Evolutionary conservation across 2,113 vertebrate species (phyloP), one percentile per base, ranked within the genome.

Genomic region (Urocitellus parryii): DNA sequence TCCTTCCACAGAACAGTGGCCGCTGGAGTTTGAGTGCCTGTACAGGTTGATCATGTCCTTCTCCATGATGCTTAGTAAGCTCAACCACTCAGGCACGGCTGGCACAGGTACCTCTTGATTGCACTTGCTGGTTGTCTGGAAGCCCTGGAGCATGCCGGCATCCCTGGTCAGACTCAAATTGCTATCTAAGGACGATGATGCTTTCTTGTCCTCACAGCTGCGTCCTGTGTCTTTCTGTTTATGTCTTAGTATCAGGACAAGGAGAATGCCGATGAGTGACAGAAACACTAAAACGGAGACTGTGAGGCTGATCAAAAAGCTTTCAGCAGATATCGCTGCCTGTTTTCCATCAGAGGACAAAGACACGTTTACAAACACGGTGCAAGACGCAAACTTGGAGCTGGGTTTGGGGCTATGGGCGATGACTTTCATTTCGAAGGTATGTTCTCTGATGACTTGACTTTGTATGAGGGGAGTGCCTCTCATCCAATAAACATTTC

Each of bases 331-430:
- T 8, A 97, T 65, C 1, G 95, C 65, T 0, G 96, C 77, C 63
- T 97, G 97, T 11, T 95, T 98, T 77, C 98, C 98, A 37, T 97
- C 97, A 18, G 98, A 98, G 95, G 5, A 98, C 34, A 99, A 99
- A n/a, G 99, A 99, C 97, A 99, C 96, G 70, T 99, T 99, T 86
- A 99, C 98, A 56, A 98, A 97, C 97, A 99, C 98, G 0, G 97
- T 98, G 74, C 99, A 99, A 5, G 98, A 97, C 4, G 99, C 94
- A 25, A 98, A 99, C 97, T 92, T 99, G 37, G 99, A 99, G 80
- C 98, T 98, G 8, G 96, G 65, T 96, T 98, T 99, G 70, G 99
- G 99, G 96, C 99, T 99, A 16, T 98, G 98, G 94, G 99, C 99
- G 78, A 97, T 98, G 74, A 99, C 97, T 48, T 98, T 76, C 27